Conservation (phyloP, 2,888 invertebrate genomes). For the Andrena praecox region DNA sequence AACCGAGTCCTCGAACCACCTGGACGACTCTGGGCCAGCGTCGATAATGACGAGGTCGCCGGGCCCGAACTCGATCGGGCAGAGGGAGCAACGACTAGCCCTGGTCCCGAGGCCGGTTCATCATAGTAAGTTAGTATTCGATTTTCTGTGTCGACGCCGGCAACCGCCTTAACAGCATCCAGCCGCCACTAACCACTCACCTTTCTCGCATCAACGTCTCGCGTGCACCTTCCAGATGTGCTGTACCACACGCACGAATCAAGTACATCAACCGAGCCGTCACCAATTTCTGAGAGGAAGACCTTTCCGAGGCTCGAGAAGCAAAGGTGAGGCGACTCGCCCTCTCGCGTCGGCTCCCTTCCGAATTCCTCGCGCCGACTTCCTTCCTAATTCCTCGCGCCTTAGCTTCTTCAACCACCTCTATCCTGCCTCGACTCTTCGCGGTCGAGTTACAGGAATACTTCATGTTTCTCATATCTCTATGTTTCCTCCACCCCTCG, state of each 20-base stretch:
- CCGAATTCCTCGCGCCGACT: background rate
- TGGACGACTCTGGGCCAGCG: constrained; percentile 85
- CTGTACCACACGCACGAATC: constrained; percentile 86
- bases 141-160: constrained; percentile 81
- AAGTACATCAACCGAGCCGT: constrained; percentile 86
- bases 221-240: constrained; percentile 80
- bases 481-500: no score
- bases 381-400: background rate
- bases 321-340: constrained; percentile 75
- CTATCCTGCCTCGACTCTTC: no score
- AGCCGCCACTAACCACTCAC: constrained; percentile 68
- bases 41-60: constrained; percentile 81
- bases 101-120: constrained; percentile 86
- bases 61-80: constrained; percentile 83
- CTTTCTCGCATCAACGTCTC: constrained; percentile 66
- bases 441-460: no score
- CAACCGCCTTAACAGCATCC: constrained; percentile 65
- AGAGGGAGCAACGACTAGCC: constrained; percentile 85
- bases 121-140: constrained; percentile 88
- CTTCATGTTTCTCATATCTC: no score
- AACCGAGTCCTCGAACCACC: constrained; percentile 85
- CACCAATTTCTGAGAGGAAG: constrained; percentile 86
- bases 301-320: constrained; percentile 83
- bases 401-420: background rate
- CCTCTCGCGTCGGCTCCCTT: background rate